Evolutionary conservation across 2,113 vertebrate genomes (phyloP).

Genomic region (Pteronura brasiliensis): DNA sequence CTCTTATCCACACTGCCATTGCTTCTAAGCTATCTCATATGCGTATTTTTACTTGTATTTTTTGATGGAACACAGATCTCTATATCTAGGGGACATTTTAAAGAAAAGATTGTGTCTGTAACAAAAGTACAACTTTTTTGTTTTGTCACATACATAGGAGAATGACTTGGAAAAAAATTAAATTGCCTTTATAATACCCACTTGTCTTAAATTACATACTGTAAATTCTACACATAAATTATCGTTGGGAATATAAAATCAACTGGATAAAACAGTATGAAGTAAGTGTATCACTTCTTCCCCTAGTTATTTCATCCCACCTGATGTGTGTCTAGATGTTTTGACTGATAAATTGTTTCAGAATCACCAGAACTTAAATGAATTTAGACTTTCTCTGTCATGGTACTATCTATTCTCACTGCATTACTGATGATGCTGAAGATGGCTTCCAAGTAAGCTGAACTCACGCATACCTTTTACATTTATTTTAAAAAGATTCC

Average conservation of each 20-base stretch:
- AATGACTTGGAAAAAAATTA: background rate
- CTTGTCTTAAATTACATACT: background rate
- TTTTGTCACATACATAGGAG: background rate
- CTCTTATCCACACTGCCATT: background rate
- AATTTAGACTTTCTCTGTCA: background rate
- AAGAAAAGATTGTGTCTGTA: background rate
- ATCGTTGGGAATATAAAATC: background rate
- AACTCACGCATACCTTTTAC: background rate
- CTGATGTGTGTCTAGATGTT: background rate
- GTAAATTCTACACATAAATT: background rate
- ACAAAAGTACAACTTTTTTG: background rate
- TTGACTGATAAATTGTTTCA: conserved; percentile 1
- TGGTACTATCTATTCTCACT: background rate
- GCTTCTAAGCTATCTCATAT: background rate
- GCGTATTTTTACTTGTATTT: background rate
- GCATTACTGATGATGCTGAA: background rate
- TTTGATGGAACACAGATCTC: background rate
- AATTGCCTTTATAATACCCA: background rate
- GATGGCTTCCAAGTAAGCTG: background rate
- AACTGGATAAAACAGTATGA: background rate
- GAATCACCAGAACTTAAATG: background rate
- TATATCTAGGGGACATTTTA: background rate
- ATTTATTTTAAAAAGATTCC: background rate
- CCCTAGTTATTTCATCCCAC: background rate
- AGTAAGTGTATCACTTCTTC: background rate